A percentile compares a stretch with the other conserved stretches of the same genome.
phyloP scores from a whole-genome alignment of 1,140 invertebrate species.

The Trypoxylus dichotomus region DNA sequence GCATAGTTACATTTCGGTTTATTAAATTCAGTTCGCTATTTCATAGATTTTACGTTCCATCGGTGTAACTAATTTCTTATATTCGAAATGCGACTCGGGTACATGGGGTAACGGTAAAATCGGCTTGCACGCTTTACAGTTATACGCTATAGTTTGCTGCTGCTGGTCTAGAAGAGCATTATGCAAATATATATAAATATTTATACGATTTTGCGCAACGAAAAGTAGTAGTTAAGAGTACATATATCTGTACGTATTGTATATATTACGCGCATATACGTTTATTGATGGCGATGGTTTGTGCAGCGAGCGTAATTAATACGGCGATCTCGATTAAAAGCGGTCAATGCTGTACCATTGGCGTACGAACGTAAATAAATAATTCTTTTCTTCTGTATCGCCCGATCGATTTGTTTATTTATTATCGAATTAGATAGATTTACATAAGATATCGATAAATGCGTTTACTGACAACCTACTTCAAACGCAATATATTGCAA shows the following conservation, averaged over 20 bases:
- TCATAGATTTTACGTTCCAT: background rate
- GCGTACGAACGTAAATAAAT: constrained; percentile 11
- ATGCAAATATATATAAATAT: constrained; percentile 26
- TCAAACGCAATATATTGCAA: background rate
- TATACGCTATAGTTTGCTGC: background rate
- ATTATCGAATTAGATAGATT: background rate
- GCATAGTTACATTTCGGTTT: constrained; percentile 9
- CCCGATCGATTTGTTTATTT: constrained; percentile 11
- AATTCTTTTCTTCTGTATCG: background rate
- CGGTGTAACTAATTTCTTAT: background rate
- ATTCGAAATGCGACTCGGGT: background rate
- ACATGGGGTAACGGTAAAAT: constrained; percentile 10
- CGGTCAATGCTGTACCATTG: constrained; percentile 13
- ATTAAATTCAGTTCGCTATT: constrained; percentile 5
- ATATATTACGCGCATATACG: background rate
- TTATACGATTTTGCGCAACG: constrained; percentile 19
- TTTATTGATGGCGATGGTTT: constrained; percentile 9
- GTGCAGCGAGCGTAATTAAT: background rate
- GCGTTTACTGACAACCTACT: background rate
- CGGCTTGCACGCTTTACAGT: constrained; percentile 10
- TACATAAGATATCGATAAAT: constrained; percentile 7
- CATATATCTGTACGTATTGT: background rate
- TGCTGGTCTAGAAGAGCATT: background rate
- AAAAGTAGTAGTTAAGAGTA: background rate
- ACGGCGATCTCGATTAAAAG: constrained; percentile 15